Evolutionary conservation across 2,888 invertebrate species (phyloP), one percentile per base, ranked within the genome.

Genomic region (Resseliella maxima): DNA sequence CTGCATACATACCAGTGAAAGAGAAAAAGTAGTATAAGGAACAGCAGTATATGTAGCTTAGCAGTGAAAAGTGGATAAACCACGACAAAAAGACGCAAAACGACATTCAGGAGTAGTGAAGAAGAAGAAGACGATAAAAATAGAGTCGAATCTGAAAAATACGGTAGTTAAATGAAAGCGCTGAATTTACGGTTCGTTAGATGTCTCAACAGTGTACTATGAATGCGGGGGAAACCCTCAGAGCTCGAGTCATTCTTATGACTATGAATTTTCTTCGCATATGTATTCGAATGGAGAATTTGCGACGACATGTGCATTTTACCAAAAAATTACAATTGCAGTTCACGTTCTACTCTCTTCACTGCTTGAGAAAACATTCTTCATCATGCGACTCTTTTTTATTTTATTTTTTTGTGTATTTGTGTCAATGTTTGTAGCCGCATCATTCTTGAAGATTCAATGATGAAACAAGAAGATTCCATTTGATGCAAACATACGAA

Each of bases 161-260:
- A 72, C 72, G 72, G 72, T 72, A 72, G 72, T 72, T 72, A 72
- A 72, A 72, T 72, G 72, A 72, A 72, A 72, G 72, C 72, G 72
- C 72, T 72, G 72, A 31, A 72, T 72, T 72, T 72, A 72, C 72
- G 72, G 72, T 72, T 72, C 72, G 72, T 72, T 72, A 72, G 72
- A 72, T 72, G 72, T 72, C 31, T 72, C 72, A 31, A 72, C 72
- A 72, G 59, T 24, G 24, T 27, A 35, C 72, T 1, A 18, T 35
- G 24, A n/a, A 59, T 59, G 59, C 31, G 72, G 72, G 72, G 31
- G 72, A n/a, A 41, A 50, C 72, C 31, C 2, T 72, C 31, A 2
- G 59, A 24, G 35, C 72, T 31, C 15, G n/a, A 72, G 31, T 72
- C 72, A 72, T 72, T 72, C 72, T 31, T 72, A 31, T 72, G 31